Conservation (phyloP, 1,140 invertebrate genomes). For the Pteromalus puparum region DNA sequence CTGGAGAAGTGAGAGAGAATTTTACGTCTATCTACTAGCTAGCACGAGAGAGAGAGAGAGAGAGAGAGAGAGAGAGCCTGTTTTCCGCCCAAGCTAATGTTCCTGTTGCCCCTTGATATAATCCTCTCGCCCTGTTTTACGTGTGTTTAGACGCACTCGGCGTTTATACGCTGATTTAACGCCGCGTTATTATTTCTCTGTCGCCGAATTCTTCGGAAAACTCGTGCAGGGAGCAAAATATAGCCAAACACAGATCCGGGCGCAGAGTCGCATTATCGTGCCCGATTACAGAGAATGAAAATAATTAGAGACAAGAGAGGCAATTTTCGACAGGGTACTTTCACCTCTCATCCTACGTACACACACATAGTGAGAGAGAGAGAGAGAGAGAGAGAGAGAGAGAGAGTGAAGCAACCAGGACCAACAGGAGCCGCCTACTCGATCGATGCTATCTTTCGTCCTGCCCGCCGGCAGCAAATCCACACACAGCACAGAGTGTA, state of each 20-base stretch:
- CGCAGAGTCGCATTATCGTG: conserved; percentile 40
- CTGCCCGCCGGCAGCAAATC: conserved; percentile 43
- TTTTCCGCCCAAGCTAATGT: conserved; percentile 6
- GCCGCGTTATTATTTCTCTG: background rate
- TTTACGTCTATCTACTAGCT: background rate
- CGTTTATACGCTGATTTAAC: background rate
- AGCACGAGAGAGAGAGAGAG: too few relatives aligned
- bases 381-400: too few relatives aligned
- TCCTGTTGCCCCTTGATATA: background rate
- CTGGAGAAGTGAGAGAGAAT: background rate
- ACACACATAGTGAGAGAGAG: too few relatives aligned
- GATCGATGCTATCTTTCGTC: conserved; percentile 54
- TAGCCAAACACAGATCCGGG: background rate
- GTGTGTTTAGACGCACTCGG: background rate
- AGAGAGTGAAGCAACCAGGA: background rate
- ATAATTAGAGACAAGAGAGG: conserved; percentile 53
- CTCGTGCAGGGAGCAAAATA: too few relatives aligned
- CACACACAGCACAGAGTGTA: background rate
- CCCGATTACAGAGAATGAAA: conserved; percentile 53
- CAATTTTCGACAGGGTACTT: conserved; percentile 50
- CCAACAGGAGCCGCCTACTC: background rate
- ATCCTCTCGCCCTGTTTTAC: too few relatives aligned
- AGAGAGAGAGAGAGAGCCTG: too few relatives aligned
- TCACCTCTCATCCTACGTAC: conserved; percentile 18
- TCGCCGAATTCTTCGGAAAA: too few relatives aligned